A percentile compares a stretch with the other conserved stretches of the same genome.
Conservation (phyloP, 2,888 invertebrate species). For the Panopea generosa region DNA sequence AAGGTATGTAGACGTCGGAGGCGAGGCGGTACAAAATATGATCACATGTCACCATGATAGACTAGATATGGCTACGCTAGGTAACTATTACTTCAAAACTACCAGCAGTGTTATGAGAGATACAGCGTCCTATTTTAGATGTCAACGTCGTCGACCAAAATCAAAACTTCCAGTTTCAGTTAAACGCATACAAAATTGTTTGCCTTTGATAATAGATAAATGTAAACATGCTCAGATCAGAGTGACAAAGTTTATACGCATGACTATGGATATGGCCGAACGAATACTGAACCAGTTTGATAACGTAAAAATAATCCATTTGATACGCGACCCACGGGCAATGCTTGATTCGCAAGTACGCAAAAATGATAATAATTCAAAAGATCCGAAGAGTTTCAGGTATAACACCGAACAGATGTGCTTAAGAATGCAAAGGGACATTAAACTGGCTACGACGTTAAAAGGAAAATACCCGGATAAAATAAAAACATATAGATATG, state of each 20-base stretch:
- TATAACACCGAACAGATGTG: slow-evolving; percentile 36
- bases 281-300: slow-evolving; percentile 11
- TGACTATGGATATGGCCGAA: slow-evolving; percentile 38
- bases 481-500: slow-evolving; percentile 41
- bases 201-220: slow-evolving; percentile 23
- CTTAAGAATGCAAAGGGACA: slow-evolving; percentile 25
- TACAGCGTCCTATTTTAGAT: slow-evolving; percentile 18
- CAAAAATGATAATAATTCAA: slow-evolving; percentile 40
- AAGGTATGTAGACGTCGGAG: slow-evolving; percentile 12
- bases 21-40: slow-evolving; percentile 29
- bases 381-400: not conserved
- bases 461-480: slow-evolving; percentile 11
- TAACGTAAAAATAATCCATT: slow-evolving; percentile 46
- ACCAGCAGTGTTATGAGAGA: not conserved
- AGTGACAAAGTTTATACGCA: slow-evolving; percentile 46
- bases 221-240: slow-evolving; percentile 27
- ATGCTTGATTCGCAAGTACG: slow-evolving; percentile 60
- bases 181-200: slow-evolving; percentile 16
- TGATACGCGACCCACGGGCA: slow-evolving; percentile 53
- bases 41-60: slow-evolving; percentile 31
- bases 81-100: not conserved
- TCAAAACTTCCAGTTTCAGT: not conserved
- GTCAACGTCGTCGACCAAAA: not conserved
- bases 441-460: slow-evolving; percentile 19
- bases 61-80: slow-evolving; percentile 42